Base-by-base conservation (phyloP, 2,888 invertebrate species). In the Brachynemurus nebulosus region DNA sequence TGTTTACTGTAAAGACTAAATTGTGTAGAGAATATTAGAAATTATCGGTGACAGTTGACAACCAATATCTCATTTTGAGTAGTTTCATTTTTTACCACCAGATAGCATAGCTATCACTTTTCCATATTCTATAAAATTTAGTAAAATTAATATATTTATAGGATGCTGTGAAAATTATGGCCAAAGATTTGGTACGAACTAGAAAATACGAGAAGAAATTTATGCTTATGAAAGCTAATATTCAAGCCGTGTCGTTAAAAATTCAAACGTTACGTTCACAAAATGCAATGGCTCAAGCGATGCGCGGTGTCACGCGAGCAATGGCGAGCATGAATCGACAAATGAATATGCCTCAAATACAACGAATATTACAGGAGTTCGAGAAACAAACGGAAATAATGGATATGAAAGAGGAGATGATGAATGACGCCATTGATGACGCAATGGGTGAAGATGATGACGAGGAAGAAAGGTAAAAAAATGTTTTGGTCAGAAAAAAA, bases 331-430 rank as follows among this genome's bases (percentile, higher is more conserved):
- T 98, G 98, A 99, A 99, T 67, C 74, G 85, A 19, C 89, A 90
- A 63, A 68, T 98, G 59, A 98, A 98, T 69, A 74, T 99, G 65
- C 98, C 98, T 8, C 96, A 98, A 71, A 98, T 98, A 59, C 97
- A 98, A 66, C 86, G 89, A 61, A 98, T 99, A 53, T 73, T 89
- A 53, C 81, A 89, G 69, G 96, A 97, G 61, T 98, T 99, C 67
- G 98, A 99, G 67, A 97, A 96, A 61, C 97, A 98, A 63, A 91
- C 93, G 0, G 97, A 98, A 68, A 95, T 99, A 44, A 99, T 99
- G 98, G 97, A 99, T 62, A 99, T 99, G 97, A 98, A 98, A 63
- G 97, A 99, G 64, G 98, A 99, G 68, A 92, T 99, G 78, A 98
- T 98, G 83, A 95, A 91, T 62, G 98, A 98, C 66, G 96, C 93